phyloP scores from a whole-genome alignment of 2,113 vertebrate genomes.

The Hippocampus guttulatus region DNA sequence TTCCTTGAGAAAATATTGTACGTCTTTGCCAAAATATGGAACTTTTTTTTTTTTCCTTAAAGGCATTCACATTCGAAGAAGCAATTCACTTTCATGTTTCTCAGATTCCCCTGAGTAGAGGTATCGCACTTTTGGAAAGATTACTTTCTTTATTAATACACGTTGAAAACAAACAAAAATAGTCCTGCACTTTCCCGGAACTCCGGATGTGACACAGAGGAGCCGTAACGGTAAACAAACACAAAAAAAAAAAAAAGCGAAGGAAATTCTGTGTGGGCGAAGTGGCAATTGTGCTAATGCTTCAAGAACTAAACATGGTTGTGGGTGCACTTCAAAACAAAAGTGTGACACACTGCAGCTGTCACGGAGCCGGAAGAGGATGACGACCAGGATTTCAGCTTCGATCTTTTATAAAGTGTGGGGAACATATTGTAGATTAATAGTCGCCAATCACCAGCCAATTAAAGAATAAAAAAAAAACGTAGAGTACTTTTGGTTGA shows the following conservation, averaged over 20 bases:
- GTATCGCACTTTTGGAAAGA: neutral
- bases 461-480: too few species aligned
- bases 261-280: constrained; percentile 18
- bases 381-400: constrained; percentile 19
- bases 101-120: neutral
- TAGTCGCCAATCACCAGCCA: too few species aligned
- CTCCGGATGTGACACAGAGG: constrained; percentile 29
- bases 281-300: constrained; percentile 23
- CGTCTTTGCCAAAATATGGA: constrained; percentile 1
- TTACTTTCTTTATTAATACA: neutral
- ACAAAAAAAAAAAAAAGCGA: constrained; percentile 24
- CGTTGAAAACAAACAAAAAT: constrained; percentile 14
- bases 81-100: neutral
- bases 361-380: constrained; percentile 17
- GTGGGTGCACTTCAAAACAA: constrained; percentile 42
- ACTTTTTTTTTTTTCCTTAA: neutral
- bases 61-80: constrained; percentile 1
- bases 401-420: neutral
- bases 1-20: constrained; percentile 3
- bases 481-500: too few species aligned
- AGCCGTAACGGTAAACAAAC: constrained; percentile 26
- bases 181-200: constrained; percentile 25
- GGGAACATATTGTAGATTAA: neutral
- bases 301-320: constrained; percentile 24
- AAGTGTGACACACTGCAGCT: constrained; percentile 26